A percentile compares a stretch with the other conserved stretches of the same genome.
Evolutionary conservation across 2,797 vertebrate genomes (phyloP).

Genomic region (Erpetoichthys calabaricus): DNA sequence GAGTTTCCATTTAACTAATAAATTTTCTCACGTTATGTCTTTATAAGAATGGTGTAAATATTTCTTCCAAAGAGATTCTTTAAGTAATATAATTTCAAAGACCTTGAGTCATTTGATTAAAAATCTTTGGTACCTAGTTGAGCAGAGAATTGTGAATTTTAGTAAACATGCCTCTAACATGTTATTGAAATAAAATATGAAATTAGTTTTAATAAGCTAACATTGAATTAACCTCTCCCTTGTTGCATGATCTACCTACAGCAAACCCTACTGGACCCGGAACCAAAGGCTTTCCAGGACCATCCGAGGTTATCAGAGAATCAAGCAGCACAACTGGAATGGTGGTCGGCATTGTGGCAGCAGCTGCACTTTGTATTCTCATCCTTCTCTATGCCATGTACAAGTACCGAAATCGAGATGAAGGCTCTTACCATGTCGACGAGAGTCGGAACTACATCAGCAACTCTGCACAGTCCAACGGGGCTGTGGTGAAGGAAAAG

Average conservation of each 20-base stretch:
- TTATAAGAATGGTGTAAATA: too few species aligned
- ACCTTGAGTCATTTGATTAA: too few species aligned
- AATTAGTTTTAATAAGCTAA: background rate
- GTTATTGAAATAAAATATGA: too few species aligned
- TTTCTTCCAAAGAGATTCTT: too few species aligned
- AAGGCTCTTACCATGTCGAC: conserved; percentile 93
- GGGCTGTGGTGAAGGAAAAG: conserved; percentile 90
- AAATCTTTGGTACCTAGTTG: too few species aligned
- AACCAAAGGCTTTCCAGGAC: conserved; percentile 65
- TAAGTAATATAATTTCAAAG: too few species aligned
- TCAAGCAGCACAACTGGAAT: conserved; percentile 95
- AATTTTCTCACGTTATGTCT: too few species aligned
- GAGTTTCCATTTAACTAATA: too few species aligned
- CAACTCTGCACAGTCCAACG: conserved; percentile 96
- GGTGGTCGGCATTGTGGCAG: conserved; percentile 93
- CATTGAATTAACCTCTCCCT: conserved; percentile 1
- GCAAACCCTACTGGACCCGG: conserved; percentile 81
- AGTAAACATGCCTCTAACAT: too few species aligned
- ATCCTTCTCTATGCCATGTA: conserved; percentile 98
- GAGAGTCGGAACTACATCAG: conserved; percentile 99
- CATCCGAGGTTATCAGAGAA: conserved; percentile 78
- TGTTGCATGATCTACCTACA: conserved; percentile 29
- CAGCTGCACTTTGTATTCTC: conserved; percentile 90
- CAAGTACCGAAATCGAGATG: conserved; percentile 95
- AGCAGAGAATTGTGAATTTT: too few species aligned